Conservation (phyloP, 1,140 invertebrate genomes). For the Vollenhovia emeryi region DNA sequence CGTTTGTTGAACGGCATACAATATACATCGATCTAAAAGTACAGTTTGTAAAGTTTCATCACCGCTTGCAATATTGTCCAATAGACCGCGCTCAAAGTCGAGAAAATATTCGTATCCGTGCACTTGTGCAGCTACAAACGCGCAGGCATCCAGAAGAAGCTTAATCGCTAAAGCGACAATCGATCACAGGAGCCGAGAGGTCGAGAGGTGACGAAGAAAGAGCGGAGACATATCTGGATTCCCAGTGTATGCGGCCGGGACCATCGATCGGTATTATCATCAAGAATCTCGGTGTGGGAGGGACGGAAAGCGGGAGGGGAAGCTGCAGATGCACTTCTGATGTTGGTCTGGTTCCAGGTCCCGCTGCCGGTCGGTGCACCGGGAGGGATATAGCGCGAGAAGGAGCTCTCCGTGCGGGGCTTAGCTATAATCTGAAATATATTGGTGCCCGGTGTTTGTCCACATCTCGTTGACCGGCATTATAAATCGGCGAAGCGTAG, state of each 20-base stretch:
- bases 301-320: constrained; percentile 16
- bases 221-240: constrained; percentile 33
- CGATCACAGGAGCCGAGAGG: constrained; percentile 34
- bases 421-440: constrained; percentile 86
- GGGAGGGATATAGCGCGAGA: constrained; percentile 45
- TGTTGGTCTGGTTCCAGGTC: constrained; percentile 78
- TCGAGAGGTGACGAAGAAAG: constrained; percentile 25
- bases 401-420: constrained; percentile 62
- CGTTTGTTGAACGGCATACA: neutral
- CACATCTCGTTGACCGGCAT: constrained; percentile 84
- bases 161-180: constrained; percentile 25
- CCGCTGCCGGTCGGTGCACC: constrained; percentile 37
- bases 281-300: constrained; percentile 65
- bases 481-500: constrained; percentile 85
- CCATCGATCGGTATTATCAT: constrained; percentile 78
- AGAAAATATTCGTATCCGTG: neutral
- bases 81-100: neutral
- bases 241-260: constrained; percentile 36
- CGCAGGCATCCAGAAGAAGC: neutral
- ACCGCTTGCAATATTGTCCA: neutral
- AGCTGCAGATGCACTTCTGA: constrained; percentile 80
- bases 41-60: neutral
- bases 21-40: neutral
- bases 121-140: neutral
- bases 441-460: constrained; percentile 85